A percentile compares a stretch with the other conserved stretches of the same genome.
Evolutionary conservation across 2,888 invertebrate genomes (phyloP).

Genomic region (Dynastes hyllus): DNA sequence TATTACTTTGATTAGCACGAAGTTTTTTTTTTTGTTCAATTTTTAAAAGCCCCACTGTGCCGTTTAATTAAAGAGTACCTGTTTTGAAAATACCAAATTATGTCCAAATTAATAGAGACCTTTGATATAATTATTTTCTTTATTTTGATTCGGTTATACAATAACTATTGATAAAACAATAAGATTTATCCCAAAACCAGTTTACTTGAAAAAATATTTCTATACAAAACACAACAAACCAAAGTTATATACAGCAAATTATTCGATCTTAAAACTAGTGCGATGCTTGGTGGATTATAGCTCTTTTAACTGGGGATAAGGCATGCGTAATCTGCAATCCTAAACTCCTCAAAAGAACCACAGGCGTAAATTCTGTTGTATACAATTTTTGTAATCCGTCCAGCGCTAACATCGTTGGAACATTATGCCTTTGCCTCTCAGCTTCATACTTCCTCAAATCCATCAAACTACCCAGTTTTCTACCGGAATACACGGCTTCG

Average conservation of each 20-base stretch:
- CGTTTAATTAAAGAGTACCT: no score
- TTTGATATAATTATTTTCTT: no score
- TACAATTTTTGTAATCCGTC: constrained; percentile 92
- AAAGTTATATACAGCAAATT: neutral
- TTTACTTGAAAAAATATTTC: neutral
- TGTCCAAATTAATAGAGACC: no score
- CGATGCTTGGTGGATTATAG: constrained; percentile 73
- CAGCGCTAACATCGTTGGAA: constrained; percentile 90
- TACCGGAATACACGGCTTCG: constrained; percentile 82
- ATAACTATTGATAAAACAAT: no score
- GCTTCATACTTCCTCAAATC: constrained; percentile 90
- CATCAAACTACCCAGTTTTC: constrained; percentile 79
- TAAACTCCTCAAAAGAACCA: constrained; percentile 86
- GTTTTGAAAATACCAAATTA: no score
- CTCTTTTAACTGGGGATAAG: constrained; percentile 81
- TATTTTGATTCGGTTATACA: no score
- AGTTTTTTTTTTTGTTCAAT: no score
- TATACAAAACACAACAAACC: neutral
- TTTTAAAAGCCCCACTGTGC: no score
- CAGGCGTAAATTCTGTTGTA: constrained; percentile 80
- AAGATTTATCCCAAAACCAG: no score
- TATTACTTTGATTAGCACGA: no score
- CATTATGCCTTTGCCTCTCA: constrained; percentile 86
- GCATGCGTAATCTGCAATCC: constrained; percentile 88
- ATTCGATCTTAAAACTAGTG: constrained; percentile 57